phyloP scores from a whole-genome alignment of 2,888 invertebrate species.

The Scaptomyza flava region DNA sequence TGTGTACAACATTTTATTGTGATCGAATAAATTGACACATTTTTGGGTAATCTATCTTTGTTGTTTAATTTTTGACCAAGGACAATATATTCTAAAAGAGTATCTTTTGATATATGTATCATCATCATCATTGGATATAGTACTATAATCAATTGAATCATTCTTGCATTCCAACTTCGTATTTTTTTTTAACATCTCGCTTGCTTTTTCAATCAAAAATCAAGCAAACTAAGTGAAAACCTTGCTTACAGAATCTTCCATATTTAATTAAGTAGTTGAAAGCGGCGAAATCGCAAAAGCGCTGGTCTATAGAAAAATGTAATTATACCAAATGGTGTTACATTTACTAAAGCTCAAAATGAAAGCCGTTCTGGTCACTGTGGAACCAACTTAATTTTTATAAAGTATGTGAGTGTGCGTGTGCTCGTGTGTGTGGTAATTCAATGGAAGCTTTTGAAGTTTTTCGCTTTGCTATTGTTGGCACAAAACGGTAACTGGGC shows the following conservation, averaged over 20 bases:
- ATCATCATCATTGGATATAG: too few relatives aligned
- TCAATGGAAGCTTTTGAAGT: constrained; percentile 63
- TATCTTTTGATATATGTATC: too few relatives aligned
- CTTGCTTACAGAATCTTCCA: constrained; percentile 19
- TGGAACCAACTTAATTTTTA: constrained; percentile 9
- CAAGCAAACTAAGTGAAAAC: constrained; percentile 6
- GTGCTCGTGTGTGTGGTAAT: constrained; percentile 32
- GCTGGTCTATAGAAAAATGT: constrained; percentile 63
- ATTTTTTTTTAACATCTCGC: too few relatives aligned
- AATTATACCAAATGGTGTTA: constrained; percentile 72
- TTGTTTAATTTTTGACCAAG: not conserved
- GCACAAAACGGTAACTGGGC: constrained; percentile 16
- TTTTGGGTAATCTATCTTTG: not conserved
- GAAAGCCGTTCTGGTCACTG: constrained; percentile 25
- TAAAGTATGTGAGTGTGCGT: not conserved
- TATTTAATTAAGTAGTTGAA: constrained; percentile 50
- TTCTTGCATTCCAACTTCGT: too few relatives aligned
- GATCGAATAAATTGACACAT: constrained; percentile 10
- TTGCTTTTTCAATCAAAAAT: too few relatives aligned
- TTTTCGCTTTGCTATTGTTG: constrained; percentile 42
- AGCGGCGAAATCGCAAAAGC: constrained; percentile 21
- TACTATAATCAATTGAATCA: too few relatives aligned
- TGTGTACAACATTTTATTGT: not conserved
- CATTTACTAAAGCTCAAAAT: constrained; percentile 66
- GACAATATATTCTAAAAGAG: too few relatives aligned